phyloP scores from a whole-genome alignment of 2,888 invertebrate species.

The Eubasilissa splendida region DNA sequence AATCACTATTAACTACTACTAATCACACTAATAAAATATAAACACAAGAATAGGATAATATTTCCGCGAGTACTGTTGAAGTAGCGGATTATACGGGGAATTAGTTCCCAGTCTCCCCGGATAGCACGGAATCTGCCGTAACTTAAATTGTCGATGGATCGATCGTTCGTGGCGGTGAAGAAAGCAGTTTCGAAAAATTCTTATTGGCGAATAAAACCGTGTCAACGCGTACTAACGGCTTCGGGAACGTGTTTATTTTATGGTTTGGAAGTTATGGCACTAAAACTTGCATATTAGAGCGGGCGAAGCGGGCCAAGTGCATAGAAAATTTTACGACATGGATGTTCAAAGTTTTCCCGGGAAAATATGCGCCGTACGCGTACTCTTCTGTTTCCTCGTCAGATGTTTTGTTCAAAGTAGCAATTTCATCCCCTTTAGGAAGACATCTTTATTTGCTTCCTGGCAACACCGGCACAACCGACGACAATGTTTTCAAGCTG shows the following conservation, averaged over 20 bases:
- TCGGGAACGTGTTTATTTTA: constrained; percentile 45
- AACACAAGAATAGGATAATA: too few species aligned
- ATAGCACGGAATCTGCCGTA: too few species aligned
- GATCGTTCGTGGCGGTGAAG: background rate
- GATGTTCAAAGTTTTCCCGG: constrained; percentile 26
- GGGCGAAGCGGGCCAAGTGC: constrained; percentile 42
- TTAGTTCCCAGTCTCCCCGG: too few species aligned
- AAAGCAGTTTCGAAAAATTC: background rate
- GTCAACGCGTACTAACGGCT: constrained; percentile 4
- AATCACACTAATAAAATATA: too few species aligned
- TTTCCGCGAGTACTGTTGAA: too few species aligned
- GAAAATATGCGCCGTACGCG: constrained; percentile 13
- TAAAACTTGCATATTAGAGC: constrained; percentile 39
- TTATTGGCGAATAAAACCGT: constrained; percentile 21
- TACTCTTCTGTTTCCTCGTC: constrained; percentile 7
- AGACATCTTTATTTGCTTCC: constrained; percentile 25
- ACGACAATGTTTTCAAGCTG: constrained; percentile 11
- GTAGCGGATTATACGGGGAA: too few species aligned
- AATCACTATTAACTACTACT: too few species aligned
- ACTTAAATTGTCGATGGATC: too few species aligned
- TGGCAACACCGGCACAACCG: constrained; percentile 8
- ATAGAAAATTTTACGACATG: constrained; percentile 47
- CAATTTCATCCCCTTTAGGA: constrained; percentile 25
- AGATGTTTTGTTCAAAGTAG: constrained; percentile 34
- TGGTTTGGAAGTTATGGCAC: constrained; percentile 42